Conservation (phyloP, 2,113 vertebrate genomes). For the Steatornis caripensis region DNA sequence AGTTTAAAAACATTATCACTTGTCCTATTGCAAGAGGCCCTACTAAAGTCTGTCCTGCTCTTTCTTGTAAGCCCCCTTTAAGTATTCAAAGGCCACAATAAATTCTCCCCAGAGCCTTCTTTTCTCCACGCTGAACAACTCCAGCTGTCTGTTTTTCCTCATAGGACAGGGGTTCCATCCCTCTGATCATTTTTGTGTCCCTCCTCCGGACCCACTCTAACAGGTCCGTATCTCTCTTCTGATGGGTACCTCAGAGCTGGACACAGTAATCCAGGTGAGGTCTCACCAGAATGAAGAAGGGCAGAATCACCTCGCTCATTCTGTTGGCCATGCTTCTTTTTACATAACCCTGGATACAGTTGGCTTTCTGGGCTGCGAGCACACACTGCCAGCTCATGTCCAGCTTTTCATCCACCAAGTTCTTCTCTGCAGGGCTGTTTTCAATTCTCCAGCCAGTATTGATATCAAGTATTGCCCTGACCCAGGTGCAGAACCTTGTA, state of each 20-base stretch:
- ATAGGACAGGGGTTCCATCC: not conserved
- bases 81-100: not conserved
- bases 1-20: not conserved
- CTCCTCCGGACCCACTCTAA: not conserved
- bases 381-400: accelerated
- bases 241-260: too few species aligned
- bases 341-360: too few species aligned
- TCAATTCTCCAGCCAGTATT: accelerated
- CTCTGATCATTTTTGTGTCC: not conserved
- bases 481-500: not conserved
- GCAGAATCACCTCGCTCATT: not conserved
- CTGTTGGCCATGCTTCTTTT: not conserved
- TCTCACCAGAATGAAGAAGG: not conserved
- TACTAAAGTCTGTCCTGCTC: not conserved
- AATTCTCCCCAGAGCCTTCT: not conserved
- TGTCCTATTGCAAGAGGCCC: accelerated
- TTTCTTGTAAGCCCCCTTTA: not conserved
- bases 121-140: not conserved
- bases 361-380: accelerated
- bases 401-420: not conserved
- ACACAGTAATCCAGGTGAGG: too few species aligned
- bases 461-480: accelerated
- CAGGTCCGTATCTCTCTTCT: too few species aligned
- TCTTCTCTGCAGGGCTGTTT: accelerated
- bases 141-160: not conserved